Conservation (phyloP, 2,797 vertebrate genomes). For the Parambassis ranga region DNA sequence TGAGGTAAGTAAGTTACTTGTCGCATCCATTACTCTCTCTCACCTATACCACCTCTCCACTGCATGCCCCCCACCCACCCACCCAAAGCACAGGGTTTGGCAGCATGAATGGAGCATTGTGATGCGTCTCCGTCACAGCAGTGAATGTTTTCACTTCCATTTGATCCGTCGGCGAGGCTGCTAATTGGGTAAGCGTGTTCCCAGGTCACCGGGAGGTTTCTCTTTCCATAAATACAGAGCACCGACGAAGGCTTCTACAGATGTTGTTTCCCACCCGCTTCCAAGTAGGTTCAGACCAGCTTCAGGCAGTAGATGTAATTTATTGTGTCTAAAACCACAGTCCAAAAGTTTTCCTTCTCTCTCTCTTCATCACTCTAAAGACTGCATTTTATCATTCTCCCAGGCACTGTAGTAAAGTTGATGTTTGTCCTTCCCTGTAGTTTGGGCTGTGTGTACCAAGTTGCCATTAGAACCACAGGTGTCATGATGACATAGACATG, state of each 20-base stretch:
- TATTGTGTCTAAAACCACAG: constrained; percentile 69
- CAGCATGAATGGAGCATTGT: constrained; percentile 85
- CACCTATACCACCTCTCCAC: constrained; percentile 9
- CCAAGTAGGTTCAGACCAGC: constrained; percentile 70
- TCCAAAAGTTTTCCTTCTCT: constrained; percentile 57
- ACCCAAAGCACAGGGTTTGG: constrained; percentile 65
- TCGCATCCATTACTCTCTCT: constrained; percentile 67
- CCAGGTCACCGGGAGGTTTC: constrained; percentile 82
- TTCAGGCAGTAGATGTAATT: constrained; percentile 73
- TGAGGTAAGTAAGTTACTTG: constrained; percentile 66
- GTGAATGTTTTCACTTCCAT: constrained; percentile 86
- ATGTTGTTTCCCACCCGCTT: constrained; percentile 70
- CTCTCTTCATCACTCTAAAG: constrained; percentile 56
- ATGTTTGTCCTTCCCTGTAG: constrained; percentile 36
- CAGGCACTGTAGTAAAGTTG: constrained; percentile 28
- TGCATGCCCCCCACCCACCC: constrained; percentile 14
- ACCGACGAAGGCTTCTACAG: constrained; percentile 73
- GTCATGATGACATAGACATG: constrained; percentile 64
- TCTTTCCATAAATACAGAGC: constrained; percentile 81
- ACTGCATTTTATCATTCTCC: constrained; percentile 58
- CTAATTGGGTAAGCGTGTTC: constrained; percentile 86
- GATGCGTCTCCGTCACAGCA: constrained; percentile 77
- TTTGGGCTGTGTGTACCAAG: constrained; percentile 10
- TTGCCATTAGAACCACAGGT: constrained; percentile 59
- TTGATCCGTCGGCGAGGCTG: constrained; percentile 83